These are phyloP conservation scores for Pipistrellus pipistrellus DNA, from an alignment of 2,797 vertebrate species.

Conservation along the genomic window DNA sequence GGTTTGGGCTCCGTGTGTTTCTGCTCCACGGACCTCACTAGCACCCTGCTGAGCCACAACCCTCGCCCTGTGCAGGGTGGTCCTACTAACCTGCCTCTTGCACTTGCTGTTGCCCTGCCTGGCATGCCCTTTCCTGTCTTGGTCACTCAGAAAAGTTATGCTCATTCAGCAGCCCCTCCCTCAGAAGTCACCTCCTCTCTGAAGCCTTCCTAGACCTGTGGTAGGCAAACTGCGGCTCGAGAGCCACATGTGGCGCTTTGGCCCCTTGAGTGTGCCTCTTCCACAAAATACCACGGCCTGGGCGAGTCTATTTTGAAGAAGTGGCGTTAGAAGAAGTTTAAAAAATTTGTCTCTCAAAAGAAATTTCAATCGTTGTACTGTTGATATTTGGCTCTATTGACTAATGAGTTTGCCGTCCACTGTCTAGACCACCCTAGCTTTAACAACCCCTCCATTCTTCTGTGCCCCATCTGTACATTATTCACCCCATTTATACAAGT, in stretches of 20 bases:
- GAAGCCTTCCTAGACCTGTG: background rate
- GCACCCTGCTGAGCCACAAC: background rate
- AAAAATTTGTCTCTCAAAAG: no score
- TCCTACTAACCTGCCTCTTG: background rate
- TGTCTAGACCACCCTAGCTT: background rate
- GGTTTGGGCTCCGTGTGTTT: background rate
- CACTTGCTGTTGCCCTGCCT: background rate
- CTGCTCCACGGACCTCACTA: background rate
- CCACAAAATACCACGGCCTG: no score
- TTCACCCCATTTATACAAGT: background rate
- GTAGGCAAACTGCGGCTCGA: no score
- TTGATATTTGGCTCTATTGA: no score
- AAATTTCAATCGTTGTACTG: no score
- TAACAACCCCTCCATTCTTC: background rate
- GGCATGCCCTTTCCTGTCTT: background rate
- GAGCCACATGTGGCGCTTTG: no score
- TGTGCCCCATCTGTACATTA: background rate
- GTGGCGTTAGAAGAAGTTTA: no score
- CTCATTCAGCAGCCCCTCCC: background rate
- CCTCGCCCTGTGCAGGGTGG: accelerated
- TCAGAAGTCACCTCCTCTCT: conserved; percentile 14
- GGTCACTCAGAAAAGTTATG: conserved; percentile 5
- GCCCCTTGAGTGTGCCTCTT: no score
- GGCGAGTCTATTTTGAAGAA: no score
- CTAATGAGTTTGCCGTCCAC: no score